These are phyloP conservation scores for Artemia sp. DNA, from an alignment of 2,888 invertebrate genomes.

Conservation along the genomic window DNA sequence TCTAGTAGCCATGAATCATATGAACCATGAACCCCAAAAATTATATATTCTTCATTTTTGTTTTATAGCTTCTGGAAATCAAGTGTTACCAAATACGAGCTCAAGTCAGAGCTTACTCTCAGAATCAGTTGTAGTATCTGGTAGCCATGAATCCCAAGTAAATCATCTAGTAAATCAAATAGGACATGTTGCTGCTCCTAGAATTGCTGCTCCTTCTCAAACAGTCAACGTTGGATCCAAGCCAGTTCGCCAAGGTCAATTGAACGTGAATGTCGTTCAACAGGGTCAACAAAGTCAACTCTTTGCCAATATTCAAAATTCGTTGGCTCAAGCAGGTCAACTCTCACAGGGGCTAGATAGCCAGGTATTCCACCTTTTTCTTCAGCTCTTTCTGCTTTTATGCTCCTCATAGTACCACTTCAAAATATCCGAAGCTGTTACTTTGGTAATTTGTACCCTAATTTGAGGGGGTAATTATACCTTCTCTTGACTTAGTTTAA, in stretches of 20 bases:
- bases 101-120: neutral
- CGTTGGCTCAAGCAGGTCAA: neutral
- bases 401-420: neutral
- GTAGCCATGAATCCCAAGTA: neutral
- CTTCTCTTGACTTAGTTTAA: too few species aligned
- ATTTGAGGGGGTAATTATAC: neutral
- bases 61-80: neutral
- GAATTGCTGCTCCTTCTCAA: neutral
- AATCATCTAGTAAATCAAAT: neutral
- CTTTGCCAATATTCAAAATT: neutral
- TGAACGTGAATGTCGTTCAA: slow-evolving; percentile 7
- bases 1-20: too few species aligned
- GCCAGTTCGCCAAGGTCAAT: neutral
- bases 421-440: neutral
- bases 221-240: neutral
- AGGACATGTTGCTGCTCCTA: neutral
- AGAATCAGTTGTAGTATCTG: neutral
- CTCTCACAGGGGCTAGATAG: neutral
- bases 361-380: neutral
- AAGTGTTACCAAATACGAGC: neutral
- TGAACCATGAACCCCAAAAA: too few species aligned
- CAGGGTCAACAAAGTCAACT: slow-evolving; percentile 1
- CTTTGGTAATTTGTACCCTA: neutral
- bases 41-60: neutral
- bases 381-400: neutral